Evolutionary conservation across 2,113 vertebrate genomes (phyloP), one percentile per base, ranked within the genome.

Genomic region (Sinocyclocheilus anophthalmus): DNA sequence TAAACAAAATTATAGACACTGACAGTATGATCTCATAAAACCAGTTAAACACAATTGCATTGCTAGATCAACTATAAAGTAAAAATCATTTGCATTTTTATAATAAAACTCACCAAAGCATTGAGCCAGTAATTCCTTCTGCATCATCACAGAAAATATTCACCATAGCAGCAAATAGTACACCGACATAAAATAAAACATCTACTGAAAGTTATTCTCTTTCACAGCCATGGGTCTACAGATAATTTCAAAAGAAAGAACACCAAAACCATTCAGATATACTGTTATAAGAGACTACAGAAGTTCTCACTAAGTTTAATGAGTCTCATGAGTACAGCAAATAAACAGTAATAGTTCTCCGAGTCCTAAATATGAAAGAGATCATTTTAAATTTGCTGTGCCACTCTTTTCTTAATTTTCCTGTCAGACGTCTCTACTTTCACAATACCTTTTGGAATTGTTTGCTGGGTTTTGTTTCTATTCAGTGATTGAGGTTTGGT

Each of bases 171-270:
- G 30, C 14, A 33, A 18, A 20, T 33, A 37, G 14, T 37, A 69
- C 30, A 33, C 14, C 24, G 7, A 6, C 30, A 37, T 30, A 26
- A 12, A 33, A 24, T 7, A 39, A 78, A 7, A 50, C 26, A 73
- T 45, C 76, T 79, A 39, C 65, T 85, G 18, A 69, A 16, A n/a
- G 3, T 55, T 55, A 53, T 57, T 24, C 24, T 26, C 7, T 50
- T 33, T 81, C 22, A 50, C 7, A 75, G 24, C 45, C 26, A 73
- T 81, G 33, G 45, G n/a, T 73, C 16, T 73, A 73, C 65, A 80
- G 50, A 81, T 72, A 18, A 22, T 45, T 30, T 10, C 16, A 50
- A 26, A 76, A 50, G 10, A n/a, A 22, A 80, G 16, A 73, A 18
- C 30, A 69, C 59, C 16, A 67, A 20, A 63, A 26, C 16, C 77